Conservation (phyloP, 2,888 invertebrate genomes). For the Pachliopta kotzebuea region DNA sequence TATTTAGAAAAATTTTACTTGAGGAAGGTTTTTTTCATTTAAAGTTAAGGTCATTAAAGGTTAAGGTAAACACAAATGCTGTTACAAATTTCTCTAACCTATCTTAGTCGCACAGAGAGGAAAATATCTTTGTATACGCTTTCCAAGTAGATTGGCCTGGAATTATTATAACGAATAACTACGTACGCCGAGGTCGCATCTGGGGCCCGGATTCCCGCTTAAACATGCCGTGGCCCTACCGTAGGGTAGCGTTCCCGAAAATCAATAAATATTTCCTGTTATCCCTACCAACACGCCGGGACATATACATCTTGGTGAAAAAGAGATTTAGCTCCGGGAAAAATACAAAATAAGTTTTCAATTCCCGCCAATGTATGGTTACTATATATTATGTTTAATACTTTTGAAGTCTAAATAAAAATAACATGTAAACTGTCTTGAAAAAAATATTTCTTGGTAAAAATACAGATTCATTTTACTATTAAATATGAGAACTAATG, state of each 20-base stretch:
- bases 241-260: conserved; percentile 23
- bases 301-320: conserved; percentile 7
- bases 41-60: neutral
- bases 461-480: too few species aligned
- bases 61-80: neutral
- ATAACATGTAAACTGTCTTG: too few species aligned
- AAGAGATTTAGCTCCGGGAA: conserved; percentile 13
- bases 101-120: neutral
- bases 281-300: conserved; percentile 16
- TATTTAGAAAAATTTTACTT: too few species aligned
- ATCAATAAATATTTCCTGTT: conserved; percentile 26
- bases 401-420: too few species aligned
- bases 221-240: conserved; percentile 13
- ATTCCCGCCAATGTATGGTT: neutral
- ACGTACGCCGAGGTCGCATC: conserved; percentile 24
- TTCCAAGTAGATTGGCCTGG: conserved; percentile 9
- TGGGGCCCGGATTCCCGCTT: conserved; percentile 16
- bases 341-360: neutral
- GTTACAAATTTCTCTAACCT: neutral
- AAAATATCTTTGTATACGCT: conserved; percentile 9
- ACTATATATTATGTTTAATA: neutral
- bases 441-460: too few species aligned
- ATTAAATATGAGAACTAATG: too few species aligned
- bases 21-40: neutral
- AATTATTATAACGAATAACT: conserved; percentile 25